These are phyloP conservation scores for Halictus quadricinctus DNA, from an alignment of 2,888 invertebrate species.

Conservation along the genomic window DNA sequence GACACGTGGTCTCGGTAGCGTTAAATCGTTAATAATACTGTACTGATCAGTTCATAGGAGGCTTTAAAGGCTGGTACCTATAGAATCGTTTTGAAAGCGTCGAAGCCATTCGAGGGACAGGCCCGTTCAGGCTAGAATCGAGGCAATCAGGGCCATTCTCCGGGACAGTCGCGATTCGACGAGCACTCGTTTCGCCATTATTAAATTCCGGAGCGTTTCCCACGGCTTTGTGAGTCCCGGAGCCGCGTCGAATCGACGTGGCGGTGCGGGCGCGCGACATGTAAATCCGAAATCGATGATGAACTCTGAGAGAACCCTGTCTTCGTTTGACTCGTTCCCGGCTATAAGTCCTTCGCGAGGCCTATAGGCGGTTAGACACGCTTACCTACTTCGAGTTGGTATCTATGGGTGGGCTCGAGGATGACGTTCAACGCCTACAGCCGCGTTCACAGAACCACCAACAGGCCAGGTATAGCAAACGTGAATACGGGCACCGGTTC, in stretches of 20 bases:
- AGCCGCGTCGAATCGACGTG: slow-evolving; percentile 54
- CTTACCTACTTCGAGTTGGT: slow-evolving; percentile 67
- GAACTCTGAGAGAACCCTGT: slow-evolving; percentile 20
- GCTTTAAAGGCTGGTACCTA: background rate
- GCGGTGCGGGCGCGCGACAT: slow-evolving; percentile 50
- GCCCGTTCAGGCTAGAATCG: slow-evolving; percentile 33
- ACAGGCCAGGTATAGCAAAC: slow-evolving; percentile 31
- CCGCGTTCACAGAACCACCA: slow-evolving; percentile 23
- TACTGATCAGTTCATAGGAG: background rate
- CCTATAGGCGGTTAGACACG: slow-evolving; percentile 72
- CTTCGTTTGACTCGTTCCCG: background rate
- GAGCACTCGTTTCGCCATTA: slow-evolving; percentile 37
- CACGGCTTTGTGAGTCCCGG: slow-evolving; percentile 37
- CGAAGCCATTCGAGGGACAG: background rate
- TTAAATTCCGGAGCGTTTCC: slow-evolving; percentile 53
- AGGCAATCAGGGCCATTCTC: slow-evolving; percentile 61
- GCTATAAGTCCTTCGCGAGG: slow-evolving; percentile 23
- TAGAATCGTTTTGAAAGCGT: background rate
- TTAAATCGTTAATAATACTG: background rate
- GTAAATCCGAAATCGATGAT: slow-evolving; percentile 60
- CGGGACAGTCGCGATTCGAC: slow-evolving; percentile 36
- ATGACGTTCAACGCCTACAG: slow-evolving; percentile 57
- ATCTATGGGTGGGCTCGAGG: slow-evolving; percentile 64
- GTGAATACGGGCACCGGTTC: slow-evolving; percentile 33
- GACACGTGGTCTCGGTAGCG: background rate